phyloP scores from a whole-genome alignment of 2,888 invertebrate genomes.

The Drosophila tripunctata region DNA sequence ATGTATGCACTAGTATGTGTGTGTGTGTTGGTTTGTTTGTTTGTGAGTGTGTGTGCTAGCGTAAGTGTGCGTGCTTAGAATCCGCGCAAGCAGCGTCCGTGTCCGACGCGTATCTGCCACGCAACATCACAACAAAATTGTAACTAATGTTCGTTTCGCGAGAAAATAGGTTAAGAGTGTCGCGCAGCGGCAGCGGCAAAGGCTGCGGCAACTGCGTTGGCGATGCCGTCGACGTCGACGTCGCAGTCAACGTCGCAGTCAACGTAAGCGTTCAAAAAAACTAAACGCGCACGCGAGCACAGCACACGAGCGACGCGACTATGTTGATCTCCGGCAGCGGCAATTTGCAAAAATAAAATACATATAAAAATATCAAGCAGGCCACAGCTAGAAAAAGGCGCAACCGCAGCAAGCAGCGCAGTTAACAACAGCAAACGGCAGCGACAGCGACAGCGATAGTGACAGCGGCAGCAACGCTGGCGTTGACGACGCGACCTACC shows the following conservation, averaged over 20 bases:
- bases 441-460: conserved; percentile 39
- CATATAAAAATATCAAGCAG: conserved; percentile 38
- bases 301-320: conserved; percentile 51
- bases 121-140: conserved; percentile 84
- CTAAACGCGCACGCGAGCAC: conserved; percentile 73
- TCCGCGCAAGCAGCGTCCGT: conserved; percentile 81
- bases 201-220: conserved; percentile 47
- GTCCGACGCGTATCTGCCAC: conserved; percentile 82
- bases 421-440: conserved; percentile 30
- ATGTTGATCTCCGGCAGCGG: conserved; percentile 75
- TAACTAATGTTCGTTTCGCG: conserved; percentile 82
- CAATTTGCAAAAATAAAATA: conserved; percentile 72
- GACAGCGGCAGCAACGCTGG: conserved; percentile 52
- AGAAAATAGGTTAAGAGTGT: conserved; percentile 82
- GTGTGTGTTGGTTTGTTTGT: conserved; percentile 12
- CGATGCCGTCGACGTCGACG: conserved; percentile 35
- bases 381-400: conserved; percentile 75
- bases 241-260: conserved; percentile 22
- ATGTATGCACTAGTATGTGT: conserved; percentile 10
- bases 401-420: conserved; percentile 63
- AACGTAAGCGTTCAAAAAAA: conserved; percentile 33
- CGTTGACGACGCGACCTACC: conserved; percentile 78
- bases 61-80: conserved; percentile 70
- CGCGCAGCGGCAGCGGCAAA: conserved; percentile 66
- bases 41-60: conserved; percentile 43